These are phyloP conservation scores for Lissonota sp. DNA, from an alignment of 2,888 invertebrate species.

Conservation along the genomic window DNA sequence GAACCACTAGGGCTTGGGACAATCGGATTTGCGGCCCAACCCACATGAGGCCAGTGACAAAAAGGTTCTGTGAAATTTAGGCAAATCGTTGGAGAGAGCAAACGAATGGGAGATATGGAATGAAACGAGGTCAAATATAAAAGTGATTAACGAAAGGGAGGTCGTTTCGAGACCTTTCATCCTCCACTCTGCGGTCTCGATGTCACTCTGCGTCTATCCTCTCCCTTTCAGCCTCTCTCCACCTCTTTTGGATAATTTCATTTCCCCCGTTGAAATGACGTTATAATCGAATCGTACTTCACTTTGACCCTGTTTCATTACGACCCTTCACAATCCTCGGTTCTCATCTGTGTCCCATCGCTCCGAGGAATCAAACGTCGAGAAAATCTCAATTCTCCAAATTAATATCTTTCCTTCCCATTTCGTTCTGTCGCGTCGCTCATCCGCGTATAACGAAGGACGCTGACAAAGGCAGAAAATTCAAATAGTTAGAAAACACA, in stretches of 20 bases:
- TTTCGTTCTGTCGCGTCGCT: neutral
- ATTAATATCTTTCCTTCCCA: slow-evolving; percentile 51
- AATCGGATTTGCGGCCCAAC: slow-evolving; percentile 10
- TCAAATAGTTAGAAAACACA: too few species aligned
- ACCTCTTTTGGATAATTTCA: slow-evolving; percentile 51
- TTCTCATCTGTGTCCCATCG: neutral
- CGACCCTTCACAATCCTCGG: slow-evolving; percentile 7
- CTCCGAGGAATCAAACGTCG: slow-evolving; percentile 10
- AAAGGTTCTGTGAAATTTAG: slow-evolving; percentile 24
- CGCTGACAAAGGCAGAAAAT: slow-evolving; percentile 53
- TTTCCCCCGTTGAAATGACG: slow-evolving; percentile 59
- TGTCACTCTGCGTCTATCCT: neutral
- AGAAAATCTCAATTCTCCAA: slow-evolving; percentile 52
- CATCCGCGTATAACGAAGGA: slow-evolving; percentile 30
- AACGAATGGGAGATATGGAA: slow-evolving; percentile 19
- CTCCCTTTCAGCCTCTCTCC: slow-evolving; percentile 10
- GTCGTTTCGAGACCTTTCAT: slow-evolving; percentile 47
- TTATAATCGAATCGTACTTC: slow-evolving; percentile 58
- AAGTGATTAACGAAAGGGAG: slow-evolving; percentile 56
- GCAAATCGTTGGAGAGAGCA: slow-evolving; percentile 49
- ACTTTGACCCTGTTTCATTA: slow-evolving; percentile 58
- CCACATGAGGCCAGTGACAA: too few species aligned
- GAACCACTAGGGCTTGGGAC: slow-evolving; percentile 20
- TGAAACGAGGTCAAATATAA: slow-evolving; percentile 41
- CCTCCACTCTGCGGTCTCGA: slow-evolving; percentile 16